Evolutionary conservation across 1,140 invertebrate species (phyloP), one percentile per base, ranked within the genome.

Genomic region (Octopus bimaculoides): DNA sequence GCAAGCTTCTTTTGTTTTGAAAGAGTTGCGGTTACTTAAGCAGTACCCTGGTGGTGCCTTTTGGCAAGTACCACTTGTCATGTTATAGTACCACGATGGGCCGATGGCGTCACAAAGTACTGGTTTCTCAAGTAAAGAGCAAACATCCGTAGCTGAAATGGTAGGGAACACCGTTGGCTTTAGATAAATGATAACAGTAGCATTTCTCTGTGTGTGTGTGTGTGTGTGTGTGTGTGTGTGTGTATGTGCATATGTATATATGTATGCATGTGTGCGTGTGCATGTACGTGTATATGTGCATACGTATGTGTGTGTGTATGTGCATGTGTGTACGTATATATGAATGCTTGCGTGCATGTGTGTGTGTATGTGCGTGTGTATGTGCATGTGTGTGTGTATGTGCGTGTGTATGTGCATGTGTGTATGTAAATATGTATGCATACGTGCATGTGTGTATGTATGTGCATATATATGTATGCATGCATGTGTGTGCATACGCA

Each of bases 21-120:
- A 86, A 54, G 82, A 84, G 66, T 86, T 86, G 52, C 83, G 77
- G 81, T 86, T 86, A 14, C 84, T 84, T 26, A 77, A 76, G 80
- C 85, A 86, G 73, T 83, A 84, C 66, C 84, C 84, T 79, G 85
- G 85, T 41, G 82, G 79, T 77, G 85, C 85, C 54, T 77, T 54
- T 74, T 86, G 76, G 80, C 85, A 86, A 54, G 53, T 69, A n/a
- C 78, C 77, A 52, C 71, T 81, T 8, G 80, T 80, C 17, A 78
- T 75, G 74, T 84, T 83, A 61, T 82, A 86, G 71, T 81, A 81
- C 78, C 79, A 86, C 69, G 66, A 74, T 26, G 52, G 74, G 5
- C 83, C 69, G 56, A 6, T 20, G 6, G 26, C 66, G 26, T 9
- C 5, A 71, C 66, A 71, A 1, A 20, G 4, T 14, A 5, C 66